Base-by-base conservation (phyloP, 2,797 vertebrate genomes). In the Chelidonichthys spinosus region DNA sequence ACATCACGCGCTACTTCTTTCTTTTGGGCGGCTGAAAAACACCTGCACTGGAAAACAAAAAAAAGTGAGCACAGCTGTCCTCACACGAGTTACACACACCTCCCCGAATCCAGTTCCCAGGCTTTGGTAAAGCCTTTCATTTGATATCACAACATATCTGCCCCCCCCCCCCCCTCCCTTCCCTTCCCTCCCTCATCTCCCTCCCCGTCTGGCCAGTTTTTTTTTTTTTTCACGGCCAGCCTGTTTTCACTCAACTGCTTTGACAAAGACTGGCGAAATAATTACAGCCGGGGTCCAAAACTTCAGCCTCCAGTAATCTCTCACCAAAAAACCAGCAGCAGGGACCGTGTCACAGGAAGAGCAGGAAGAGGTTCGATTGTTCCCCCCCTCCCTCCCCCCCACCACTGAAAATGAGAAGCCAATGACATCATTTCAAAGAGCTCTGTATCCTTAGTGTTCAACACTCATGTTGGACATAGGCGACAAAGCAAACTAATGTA, bases 291-390 rank as follows among this genome's bases (percentile, higher is more conserved):
- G 81, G 81, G 25, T 25, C 85, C 79, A 74, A 76, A 90, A 90
- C 79, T 77, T 25, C 80, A 47, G 76, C 64, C 85, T 90, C 63
- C 77, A 60, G 87, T 79, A 89, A 89, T 90, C 88, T 85, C 83
- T 25, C 79, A 87, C 78, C 71, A 62, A 85, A 75, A 25, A 77
- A 72, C 74, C 76, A 68, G 68, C 85, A 84, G 88, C 66, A 67
- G 76, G 74, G 88, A 79, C 86, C 63, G 74, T 88, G 91, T 93
- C 90, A 92, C 91, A 94, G 93, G 94, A 95, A 94, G 88, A 83
- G 79, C 90, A 94, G 95, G 94, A 94, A 94, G 88, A 89, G 81
- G 92, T 53, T 25, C 78, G 85, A 94, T 95, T 95, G 94, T 95
- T 95, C 92, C 25, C 25, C 25, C 25, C 25, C 25, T 25, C 25